Conservation (phyloP, 2,113 vertebrate genomes). For the Clarias magur region DNA sequence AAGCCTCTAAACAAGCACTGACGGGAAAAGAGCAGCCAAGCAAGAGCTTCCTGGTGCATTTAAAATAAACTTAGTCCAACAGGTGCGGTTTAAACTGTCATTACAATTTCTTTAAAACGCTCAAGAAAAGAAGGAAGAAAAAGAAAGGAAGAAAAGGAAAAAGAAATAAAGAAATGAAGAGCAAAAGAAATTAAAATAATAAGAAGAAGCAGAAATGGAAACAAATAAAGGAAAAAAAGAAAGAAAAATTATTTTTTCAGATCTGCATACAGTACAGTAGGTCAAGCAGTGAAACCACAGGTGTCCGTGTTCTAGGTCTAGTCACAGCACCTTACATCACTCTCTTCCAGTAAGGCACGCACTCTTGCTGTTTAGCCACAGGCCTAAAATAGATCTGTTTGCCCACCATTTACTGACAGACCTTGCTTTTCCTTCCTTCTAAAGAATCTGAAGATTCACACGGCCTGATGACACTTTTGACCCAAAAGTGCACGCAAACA, state of each 20-base stretch:
- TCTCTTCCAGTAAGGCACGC: slow-evolving; percentile 67
- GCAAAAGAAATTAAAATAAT: background rate
- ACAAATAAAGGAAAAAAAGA: background rate
- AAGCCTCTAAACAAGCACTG: slow-evolving; percentile 17
- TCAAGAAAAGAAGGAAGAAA: background rate
- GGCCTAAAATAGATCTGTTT: slow-evolving; percentile 52
- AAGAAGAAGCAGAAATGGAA: background rate
- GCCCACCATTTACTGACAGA: slow-evolving; percentile 16
- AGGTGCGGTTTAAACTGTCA: background rate
- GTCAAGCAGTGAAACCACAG: slow-evolving; percentile 28
- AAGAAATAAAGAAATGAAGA: background rate
- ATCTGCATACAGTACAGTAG: background rate
- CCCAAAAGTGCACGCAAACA: background rate
- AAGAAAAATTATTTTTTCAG: no score
- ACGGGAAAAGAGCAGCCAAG: slow-evolving; percentile 35
- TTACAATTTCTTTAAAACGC: background rate
- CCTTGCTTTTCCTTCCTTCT: background rate
- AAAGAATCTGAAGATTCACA: background rate
- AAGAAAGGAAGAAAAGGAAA: background rate
- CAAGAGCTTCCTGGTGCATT: slow-evolving; percentile 41
- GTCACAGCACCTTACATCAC: slow-evolving; percentile 54
- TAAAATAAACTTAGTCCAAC: slow-evolving; percentile 14
- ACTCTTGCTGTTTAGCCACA: slow-evolving; percentile 46
- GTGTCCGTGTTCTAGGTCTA: slow-evolving; percentile 22
- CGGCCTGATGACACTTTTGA: background rate